A percentile compares a stretch with the other conserved stretches of the same genome.
These are phyloP conservation scores for Penaeus chinensis DNA, from an alignment of 1,140 invertebrate species.

Conservation along the genomic window DNA sequence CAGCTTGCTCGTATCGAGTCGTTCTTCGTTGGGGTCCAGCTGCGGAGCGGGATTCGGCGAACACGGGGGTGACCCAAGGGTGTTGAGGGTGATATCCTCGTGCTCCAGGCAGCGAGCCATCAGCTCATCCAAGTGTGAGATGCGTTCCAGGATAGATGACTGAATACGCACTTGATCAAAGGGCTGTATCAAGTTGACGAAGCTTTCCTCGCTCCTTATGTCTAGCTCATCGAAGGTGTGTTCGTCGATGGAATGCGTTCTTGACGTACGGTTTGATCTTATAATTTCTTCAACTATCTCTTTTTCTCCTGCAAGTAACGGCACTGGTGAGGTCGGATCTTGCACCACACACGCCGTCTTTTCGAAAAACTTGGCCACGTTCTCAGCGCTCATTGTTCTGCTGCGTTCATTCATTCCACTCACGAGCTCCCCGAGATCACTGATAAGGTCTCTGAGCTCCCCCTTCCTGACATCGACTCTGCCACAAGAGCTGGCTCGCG, in stretches of 20 bases:
- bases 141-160: constrained; percentile 24
- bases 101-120: constrained; percentile 27
- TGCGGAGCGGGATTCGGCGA: not conserved
- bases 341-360: constrained; percentile 23
- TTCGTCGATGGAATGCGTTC: constrained; percentile 12
- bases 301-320: not conserved
- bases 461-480: constrained; percentile 3
- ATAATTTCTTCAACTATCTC: too few relatives aligned
- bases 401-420: constrained; percentile 30
- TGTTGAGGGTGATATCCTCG: constrained; percentile 31
- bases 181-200: not conserved
- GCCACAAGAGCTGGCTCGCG: not conserved
- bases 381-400: constrained; percentile 25
- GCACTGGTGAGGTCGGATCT: not conserved
- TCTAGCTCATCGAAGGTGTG: not conserved
- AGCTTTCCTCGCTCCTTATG: not conserved
- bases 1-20: constrained; percentile 14
- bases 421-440: constrained; percentile 18
- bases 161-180: constrained; percentile 25
- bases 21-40: not conserved
- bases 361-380: constrained; percentile 31
- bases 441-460: constrained; percentile 20
- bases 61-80: constrained; percentile 3
- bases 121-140: constrained; percentile 19
- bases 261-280: not conserved